Conservation (phyloP, 2,888 invertebrate species). For the Trichacis sp. region DNA sequence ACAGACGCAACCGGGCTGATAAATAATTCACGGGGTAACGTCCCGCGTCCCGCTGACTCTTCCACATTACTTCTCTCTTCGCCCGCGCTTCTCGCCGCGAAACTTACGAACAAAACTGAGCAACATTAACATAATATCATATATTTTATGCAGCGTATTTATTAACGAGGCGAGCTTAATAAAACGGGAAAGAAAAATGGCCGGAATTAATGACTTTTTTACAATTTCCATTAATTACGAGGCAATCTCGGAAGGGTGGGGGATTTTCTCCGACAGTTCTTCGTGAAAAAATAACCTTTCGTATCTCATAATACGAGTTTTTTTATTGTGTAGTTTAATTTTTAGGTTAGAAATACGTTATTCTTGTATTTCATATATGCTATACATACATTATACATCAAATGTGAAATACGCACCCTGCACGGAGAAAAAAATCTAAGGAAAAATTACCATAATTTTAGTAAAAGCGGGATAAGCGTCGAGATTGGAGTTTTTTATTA, state of each 20-base stretch:
- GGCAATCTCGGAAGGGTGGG: neutral
- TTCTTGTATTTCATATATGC: too few species aligned
- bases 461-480: too few species aligned
- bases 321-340: too few species aligned
- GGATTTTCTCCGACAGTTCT: neutral
- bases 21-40: slow-evolving; percentile 63
- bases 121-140: slow-evolving; percentile 53
- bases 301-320: too few species aligned
- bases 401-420: too few species aligned
- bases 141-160: slow-evolving; percentile 55
- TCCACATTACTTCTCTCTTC: slow-evolving; percentile 22
- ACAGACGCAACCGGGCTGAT: slow-evolving; percentile 60
- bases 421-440: too few species aligned
- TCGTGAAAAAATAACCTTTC: too few species aligned
- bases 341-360: too few species aligned
- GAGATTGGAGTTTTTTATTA: too few species aligned
- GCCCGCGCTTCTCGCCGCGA: slow-evolving; percentile 44
- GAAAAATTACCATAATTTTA: too few species aligned
- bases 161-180: slow-evolving; percentile 37
- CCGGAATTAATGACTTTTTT: slow-evolving; percentile 11
- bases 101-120: slow-evolving; percentile 55
- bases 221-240: slow-evolving; percentile 3
- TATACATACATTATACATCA: too few species aligned
- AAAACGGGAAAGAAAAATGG: slow-evolving; percentile 17
- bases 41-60: slow-evolving; percentile 44